phyloP scores from a whole-genome alignment of 2,888 invertebrate genomes.

The Exephanes ischioxanthus region DNA sequence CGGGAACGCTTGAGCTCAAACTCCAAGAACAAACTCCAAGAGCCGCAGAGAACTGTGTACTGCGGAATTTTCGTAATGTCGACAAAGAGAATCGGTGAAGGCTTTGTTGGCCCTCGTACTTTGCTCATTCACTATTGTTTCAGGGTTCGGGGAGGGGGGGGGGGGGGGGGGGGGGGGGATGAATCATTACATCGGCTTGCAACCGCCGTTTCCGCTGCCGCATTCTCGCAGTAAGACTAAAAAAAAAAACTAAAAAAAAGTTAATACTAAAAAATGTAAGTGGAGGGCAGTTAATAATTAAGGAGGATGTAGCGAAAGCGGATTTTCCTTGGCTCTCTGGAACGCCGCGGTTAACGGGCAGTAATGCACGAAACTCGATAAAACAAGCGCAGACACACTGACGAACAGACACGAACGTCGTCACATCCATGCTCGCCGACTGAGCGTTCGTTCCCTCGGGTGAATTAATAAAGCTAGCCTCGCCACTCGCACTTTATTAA shows the following conservation, averaged over 20 bases:
- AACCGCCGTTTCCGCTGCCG: not conserved
- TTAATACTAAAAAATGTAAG: constrained; percentile 45
- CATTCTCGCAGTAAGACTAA: not conserved
- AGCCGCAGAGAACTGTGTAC: constrained; percentile 10
- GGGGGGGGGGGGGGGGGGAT: no score
- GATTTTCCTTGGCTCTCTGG: constrained; percentile 62
- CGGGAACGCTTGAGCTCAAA: not conserved
- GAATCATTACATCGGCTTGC: not conserved
- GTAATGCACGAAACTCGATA: constrained; percentile 23
- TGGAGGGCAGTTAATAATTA: constrained; percentile 66
- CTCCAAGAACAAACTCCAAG: constrained; percentile 23
- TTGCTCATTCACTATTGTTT: not conserved
- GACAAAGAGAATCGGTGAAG: not conserved
- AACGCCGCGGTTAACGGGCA: constrained; percentile 65
- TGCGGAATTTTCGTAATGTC: not conserved
- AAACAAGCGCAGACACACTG: constrained; percentile 7
- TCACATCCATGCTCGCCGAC: not conserved
- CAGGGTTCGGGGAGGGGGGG: no score
- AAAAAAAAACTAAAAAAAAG: not conserved
- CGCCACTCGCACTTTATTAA: constrained; percentile 19
- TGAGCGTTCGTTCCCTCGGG: no score
- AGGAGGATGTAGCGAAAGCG: constrained; percentile 58
- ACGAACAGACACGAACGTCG: not conserved
- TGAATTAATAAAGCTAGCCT: constrained; percentile 5
- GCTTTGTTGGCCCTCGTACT: constrained; percentile 1